phyloP scores from a whole-genome alignment of 2,113 vertebrate species.

The Siniperca knerii region DNA sequence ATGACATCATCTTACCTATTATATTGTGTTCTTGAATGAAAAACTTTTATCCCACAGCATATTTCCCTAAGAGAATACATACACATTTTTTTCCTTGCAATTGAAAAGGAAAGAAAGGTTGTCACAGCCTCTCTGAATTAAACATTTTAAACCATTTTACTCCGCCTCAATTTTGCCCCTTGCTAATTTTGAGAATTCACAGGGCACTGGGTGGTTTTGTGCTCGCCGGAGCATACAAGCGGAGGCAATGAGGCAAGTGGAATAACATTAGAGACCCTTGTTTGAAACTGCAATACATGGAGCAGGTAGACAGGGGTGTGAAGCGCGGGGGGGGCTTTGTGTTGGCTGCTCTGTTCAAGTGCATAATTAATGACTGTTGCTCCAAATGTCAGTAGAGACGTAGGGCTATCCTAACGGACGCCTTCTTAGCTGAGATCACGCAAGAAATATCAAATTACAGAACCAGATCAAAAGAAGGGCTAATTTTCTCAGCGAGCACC shows the following conservation, averaged over 20 bases:
- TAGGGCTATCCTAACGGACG: constrained; percentile 9
- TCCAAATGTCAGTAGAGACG: constrained; percentile 62
- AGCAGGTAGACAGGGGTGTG: constrained; percentile 56
- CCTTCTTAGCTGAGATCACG: constrained; percentile 39
- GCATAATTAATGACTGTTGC: constrained; percentile 68
- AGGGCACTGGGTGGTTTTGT: constrained; percentile 68
- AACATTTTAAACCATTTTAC: constrained; percentile 31
- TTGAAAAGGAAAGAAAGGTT: constrained; percentile 27
- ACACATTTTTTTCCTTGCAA: background rate
- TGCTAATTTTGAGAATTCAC: constrained; percentile 63
- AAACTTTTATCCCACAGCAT: background rate
- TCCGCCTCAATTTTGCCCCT: constrained; percentile 23
- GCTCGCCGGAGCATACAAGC: constrained; percentile 67
- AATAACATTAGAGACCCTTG: constrained; percentile 79
- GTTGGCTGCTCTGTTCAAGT: constrained; percentile 54
- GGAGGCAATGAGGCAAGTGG: constrained; percentile 76
- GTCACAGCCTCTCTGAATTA: constrained; percentile 19
- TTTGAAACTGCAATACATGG: constrained; percentile 67
- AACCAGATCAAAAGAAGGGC: constrained; percentile 32
- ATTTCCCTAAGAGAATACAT: background rate
- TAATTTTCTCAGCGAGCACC: constrained; percentile 28
- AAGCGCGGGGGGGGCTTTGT: background rate
- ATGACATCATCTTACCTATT: background rate
- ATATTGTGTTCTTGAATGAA: background rate
- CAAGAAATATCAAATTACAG: constrained; percentile 51